A percentile compares a stretch with the other conserved stretches of the same genome.
Evolutionary conservation across 2,888 invertebrate genomes (phyloP).

Genomic region (Heliconius hortense): DNA sequence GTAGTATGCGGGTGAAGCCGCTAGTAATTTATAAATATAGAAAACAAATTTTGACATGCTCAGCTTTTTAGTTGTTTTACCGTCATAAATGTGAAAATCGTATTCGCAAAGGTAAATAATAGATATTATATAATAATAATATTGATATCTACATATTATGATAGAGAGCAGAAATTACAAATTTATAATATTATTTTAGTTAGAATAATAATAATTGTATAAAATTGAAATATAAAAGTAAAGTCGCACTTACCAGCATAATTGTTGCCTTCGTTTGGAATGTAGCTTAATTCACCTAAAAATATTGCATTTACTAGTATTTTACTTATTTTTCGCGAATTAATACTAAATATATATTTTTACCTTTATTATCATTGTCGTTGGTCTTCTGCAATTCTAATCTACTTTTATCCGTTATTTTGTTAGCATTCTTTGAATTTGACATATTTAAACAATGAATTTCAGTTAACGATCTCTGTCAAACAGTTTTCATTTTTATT

Average conservation of each 20-base stretch:
- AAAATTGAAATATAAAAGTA: background rate
- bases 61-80: background rate
- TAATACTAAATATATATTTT: background rate
- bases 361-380: conserved; percentile 66
- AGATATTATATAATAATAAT: background rate
- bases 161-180: background rate
- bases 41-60: too few relatives aligned
- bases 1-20: too few relatives aligned
- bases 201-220: background rate
- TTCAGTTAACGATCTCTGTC: conserved; percentile 75
- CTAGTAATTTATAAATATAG: too few relatives aligned
- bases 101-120: background rate
- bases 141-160: background rate
- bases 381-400: conserved; percentile 56
- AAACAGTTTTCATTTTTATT: conserved; percentile 74
- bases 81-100: background rate
- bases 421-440: conserved; percentile 72
- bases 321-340: background rate
- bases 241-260: conserved; percentile 64
- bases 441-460: conserved; percentile 80
- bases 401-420: conserved; percentile 68
- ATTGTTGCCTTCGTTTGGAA: conserved; percentile 61
- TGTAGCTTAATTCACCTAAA: conserved; percentile 63
- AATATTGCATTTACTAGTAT: conserved; percentile 41
- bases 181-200: background rate